Evolutionary conservation across 2,797 vertebrate species (phyloP).

Genomic region (Coccyzus lansbergi): DNA sequence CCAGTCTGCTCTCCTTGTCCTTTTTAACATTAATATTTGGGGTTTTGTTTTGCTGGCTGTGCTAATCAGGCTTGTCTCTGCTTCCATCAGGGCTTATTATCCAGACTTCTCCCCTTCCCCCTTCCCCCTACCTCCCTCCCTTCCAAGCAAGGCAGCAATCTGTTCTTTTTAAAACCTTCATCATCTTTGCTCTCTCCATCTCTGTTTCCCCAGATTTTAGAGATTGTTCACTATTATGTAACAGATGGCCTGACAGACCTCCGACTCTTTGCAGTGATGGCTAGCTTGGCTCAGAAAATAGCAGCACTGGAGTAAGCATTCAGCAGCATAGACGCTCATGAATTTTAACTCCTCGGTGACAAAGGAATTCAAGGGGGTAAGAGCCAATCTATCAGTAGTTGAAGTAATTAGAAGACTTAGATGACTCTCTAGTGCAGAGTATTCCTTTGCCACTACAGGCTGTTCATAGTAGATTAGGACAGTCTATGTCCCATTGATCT

Average conservation of each 20-base stretch:
- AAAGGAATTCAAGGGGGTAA: slow-evolving; percentile 81
- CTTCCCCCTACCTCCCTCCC: neutral
- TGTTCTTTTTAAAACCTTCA: slow-evolving; percentile 80
- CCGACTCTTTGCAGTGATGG: slow-evolving; percentile 90
- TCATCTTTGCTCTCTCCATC: slow-evolving; percentile 77
- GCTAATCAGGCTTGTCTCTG: slow-evolving; percentile 72
- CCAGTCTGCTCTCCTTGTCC: slow-evolving; percentile 53
- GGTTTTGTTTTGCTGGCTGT: slow-evolving; percentile 71
- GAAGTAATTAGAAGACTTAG: slow-evolving; percentile 82
- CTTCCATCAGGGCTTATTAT: slow-evolving; percentile 75
- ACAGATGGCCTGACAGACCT: slow-evolving; percentile 94
- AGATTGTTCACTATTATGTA: slow-evolving; percentile 93
- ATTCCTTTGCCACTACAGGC: slow-evolving; percentile 66
- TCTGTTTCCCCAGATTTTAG: slow-evolving; percentile 85
- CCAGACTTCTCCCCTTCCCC: neutral
- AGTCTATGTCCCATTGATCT: slow-evolving; percentile 73
- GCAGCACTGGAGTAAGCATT: slow-evolving; percentile 90
- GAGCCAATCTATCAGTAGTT: slow-evolving; percentile 81
- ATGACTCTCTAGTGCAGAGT: slow-evolving; percentile 75
- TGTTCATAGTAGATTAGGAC: slow-evolving; percentile 78
- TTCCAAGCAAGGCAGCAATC: slow-evolving; percentile 76
- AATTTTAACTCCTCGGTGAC: slow-evolving; percentile 83
- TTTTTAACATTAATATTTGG: slow-evolving; percentile 55
- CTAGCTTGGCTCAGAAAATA: slow-evolving; percentile 92
- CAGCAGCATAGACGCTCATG: slow-evolving; percentile 80